These are phyloP conservation scores for Caracal caracal DNA, from an alignment of 2,113 vertebrate species.

Conservation along the genomic window DNA sequence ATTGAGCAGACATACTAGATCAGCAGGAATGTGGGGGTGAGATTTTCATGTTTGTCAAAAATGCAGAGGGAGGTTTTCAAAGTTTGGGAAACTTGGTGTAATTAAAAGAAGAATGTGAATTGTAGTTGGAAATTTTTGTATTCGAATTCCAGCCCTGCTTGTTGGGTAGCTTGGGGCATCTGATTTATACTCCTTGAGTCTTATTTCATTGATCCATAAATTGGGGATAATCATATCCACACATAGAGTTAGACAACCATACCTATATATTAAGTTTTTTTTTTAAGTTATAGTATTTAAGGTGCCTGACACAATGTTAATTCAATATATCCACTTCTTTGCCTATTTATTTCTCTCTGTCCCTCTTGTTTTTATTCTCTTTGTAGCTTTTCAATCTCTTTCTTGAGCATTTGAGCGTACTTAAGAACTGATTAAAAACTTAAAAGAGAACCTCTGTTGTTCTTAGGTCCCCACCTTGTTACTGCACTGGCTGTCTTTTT, in stretches of 20 bases:
- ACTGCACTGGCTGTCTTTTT: neutral
- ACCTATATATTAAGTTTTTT: neutral
- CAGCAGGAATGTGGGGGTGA: neutral
- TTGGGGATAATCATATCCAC: neutral
- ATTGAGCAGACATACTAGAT: neutral
- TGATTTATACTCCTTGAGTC: neutral
- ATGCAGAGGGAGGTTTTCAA: neutral
- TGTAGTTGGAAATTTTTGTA: neutral
- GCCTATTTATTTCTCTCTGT: neutral
- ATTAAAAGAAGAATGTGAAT: neutral
- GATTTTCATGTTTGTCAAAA: conserved; percentile 51
- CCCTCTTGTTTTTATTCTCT: neutral
- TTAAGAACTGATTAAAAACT: neutral
- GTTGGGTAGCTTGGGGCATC: rapidly evolving
- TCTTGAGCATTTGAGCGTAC: neutral
- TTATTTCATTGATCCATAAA: neutral
- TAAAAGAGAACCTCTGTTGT: neutral
- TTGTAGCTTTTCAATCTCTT: neutral
- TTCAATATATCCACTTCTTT: neutral
- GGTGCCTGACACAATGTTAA: neutral
- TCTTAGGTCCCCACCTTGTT: neutral
- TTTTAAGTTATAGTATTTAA: neutral
- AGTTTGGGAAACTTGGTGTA: neutral
- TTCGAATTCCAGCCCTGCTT: neutral
- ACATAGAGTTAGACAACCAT: neutral